These are phyloP conservation scores for Trigoniulus corallinus DNA, from an alignment of 1,140 invertebrate genomes.

Conservation along the genomic window DNA sequence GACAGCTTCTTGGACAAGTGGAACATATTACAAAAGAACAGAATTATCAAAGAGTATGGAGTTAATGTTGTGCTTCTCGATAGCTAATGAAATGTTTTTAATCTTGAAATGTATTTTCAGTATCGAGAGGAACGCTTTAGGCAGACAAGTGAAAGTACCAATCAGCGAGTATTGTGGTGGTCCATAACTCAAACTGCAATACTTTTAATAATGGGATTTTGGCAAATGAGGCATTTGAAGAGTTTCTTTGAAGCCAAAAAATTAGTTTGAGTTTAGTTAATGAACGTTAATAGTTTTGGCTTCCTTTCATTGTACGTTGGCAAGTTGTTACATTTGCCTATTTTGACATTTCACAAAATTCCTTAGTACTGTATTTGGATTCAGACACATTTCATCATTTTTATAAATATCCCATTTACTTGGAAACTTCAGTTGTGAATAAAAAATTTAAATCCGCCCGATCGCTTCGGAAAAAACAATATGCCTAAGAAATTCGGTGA, in stretches of 20 bases:
- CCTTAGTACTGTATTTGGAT: no score
- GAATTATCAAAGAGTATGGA: slow-evolving; percentile 94
- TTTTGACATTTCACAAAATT: no score
- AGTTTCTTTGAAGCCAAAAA: slow-evolving; percentile 99
- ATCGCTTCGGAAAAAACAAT: no score
- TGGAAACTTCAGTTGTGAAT: no score
- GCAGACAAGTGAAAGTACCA: slow-evolving; percentile 94
- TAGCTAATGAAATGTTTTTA: neutral
- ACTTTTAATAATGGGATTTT: slow-evolving; percentile 81
- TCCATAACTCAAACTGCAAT: slow-evolving; percentile 82
- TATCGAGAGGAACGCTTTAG: slow-evolving; percentile 96
- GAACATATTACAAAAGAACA: slow-evolving; percentile 99
- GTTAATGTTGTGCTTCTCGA: slow-evolving; percentile 14
- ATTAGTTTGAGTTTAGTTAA: slow-evolving; percentile 56
- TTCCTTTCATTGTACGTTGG: no score
- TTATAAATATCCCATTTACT: no score
- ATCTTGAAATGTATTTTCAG: slow-evolving; percentile 28
- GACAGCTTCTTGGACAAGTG: slow-evolving; percentile 93
- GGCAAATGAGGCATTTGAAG: slow-evolving; percentile 99
- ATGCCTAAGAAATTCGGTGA: no score
- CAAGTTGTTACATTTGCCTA: no score
- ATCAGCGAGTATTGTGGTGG: slow-evolving; percentile 95
- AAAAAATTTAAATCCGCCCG: no score
- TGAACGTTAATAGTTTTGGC: no score
- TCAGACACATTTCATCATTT: no score